Evolutionary conservation across 2,888 invertebrate genomes (phyloP).

Genomic region (Gandaritis pyraliata): DNA sequence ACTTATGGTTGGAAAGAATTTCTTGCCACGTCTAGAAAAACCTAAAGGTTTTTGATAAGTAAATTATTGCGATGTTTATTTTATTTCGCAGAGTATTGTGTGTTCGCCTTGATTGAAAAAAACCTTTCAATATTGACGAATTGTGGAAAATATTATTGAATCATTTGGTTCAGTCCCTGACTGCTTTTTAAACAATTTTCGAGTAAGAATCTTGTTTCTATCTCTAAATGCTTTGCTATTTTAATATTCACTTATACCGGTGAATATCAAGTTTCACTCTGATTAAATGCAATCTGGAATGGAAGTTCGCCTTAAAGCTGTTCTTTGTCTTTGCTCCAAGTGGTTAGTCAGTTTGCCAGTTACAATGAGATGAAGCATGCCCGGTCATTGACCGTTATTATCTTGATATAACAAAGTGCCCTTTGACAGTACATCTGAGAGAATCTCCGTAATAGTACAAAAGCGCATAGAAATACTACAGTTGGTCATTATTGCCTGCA

Average conservation of each 20-base stretch:
- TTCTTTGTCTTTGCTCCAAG: slow-evolving; percentile 40
- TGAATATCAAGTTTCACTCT: slow-evolving; percentile 18
- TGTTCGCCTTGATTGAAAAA: neutral
- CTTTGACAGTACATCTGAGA: slow-evolving; percentile 53
- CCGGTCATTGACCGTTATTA: slow-evolving; percentile 56
- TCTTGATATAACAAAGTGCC: slow-evolving; percentile 56
- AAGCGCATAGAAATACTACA: slow-evolving; percentile 50
- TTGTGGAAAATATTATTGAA: too few species aligned
- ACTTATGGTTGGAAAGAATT: slow-evolving; percentile 38
- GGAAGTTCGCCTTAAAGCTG: slow-evolving; percentile 23
- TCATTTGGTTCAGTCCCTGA: too few species aligned
- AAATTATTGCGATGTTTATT: neutral
- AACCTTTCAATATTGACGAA: too few species aligned
- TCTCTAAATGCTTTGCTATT: neutral
- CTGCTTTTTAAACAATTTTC: too few species aligned
- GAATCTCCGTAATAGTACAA: slow-evolving; percentile 48
- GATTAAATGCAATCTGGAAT: slow-evolving; percentile 25
- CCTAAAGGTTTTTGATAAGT: slow-evolving; percentile 5
- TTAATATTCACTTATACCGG: slow-evolving; percentile 3
- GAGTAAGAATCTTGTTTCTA: too few species aligned
- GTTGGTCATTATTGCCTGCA: slow-evolving; percentile 47
- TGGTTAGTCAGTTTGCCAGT: slow-evolving; percentile 41
- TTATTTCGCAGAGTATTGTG: neutral
- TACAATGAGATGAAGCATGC: slow-evolving; percentile 48
- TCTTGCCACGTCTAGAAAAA: slow-evolving; percentile 23